Evolutionary conservation across 2,113 vertebrate species (phyloP).

Genomic region (Eonycteris spelaea): DNA sequence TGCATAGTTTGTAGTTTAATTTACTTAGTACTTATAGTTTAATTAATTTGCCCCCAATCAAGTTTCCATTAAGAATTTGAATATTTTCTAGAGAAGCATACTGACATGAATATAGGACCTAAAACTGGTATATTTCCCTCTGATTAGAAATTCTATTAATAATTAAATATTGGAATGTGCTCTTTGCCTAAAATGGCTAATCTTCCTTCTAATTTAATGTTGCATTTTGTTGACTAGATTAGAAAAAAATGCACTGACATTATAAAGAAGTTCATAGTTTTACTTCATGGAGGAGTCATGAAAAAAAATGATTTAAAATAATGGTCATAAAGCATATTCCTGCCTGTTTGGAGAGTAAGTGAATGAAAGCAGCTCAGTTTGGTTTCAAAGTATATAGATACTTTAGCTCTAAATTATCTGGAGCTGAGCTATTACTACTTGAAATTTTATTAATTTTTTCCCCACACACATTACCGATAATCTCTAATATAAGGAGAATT

Average conservation of each 20-base stretch:
- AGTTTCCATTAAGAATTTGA: not conserved
- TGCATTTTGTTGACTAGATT: not conserved
- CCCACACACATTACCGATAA: not conserved
- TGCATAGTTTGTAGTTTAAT: not conserved
- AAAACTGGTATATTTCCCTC: not conserved
- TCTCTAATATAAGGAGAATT: not conserved
- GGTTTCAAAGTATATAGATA: not conserved
- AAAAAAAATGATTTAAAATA: not conserved
- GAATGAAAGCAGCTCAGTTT: not conserved
- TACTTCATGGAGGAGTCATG: not conserved
- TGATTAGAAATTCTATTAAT: not conserved
- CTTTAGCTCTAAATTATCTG: not conserved
- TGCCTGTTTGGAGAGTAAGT: not conserved
- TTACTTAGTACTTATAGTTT: not conserved
- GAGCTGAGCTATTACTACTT: not conserved
- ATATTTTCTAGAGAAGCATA: conserved; percentile 21
- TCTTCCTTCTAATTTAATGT: not conserved
- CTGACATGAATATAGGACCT: not conserved
- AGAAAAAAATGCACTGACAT: not conserved
- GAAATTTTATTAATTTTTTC: not conserved
- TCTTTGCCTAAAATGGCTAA: not conserved
- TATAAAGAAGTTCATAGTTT: not conserved
- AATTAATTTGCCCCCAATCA: not conserved
- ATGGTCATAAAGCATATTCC: not conserved
- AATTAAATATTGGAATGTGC: not conserved